Evolutionary conservation across 37 sponge, comb jelly and placozoan genomes (phyloP), one percentile per base, ranked within the genome.

Genomic region (Bolinopsis microptera): DNA sequence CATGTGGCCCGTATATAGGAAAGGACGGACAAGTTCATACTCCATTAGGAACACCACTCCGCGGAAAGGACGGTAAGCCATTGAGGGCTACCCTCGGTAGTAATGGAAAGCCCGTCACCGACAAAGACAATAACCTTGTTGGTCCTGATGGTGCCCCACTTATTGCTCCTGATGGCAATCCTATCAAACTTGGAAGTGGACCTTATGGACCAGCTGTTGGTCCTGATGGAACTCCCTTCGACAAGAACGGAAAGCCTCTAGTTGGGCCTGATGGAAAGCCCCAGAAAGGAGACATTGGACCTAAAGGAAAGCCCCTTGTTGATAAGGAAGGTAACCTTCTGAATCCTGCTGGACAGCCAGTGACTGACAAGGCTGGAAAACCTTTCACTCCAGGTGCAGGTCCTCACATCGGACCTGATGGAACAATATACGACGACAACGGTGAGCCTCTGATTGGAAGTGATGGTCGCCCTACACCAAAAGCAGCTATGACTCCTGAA

Each of bases 191-290:
- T 28, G 90, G 90, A 28, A 86, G 90, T 86, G 90, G 90, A 38
- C 90, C 90, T 41, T 86, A 86, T 27, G 90, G 90, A 86, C 90
- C 90, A 24, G 41, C 90, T 26, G 90, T 86, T 40, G 90, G 90
- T 18, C 90, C 90, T 86, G 90, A 86, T 86, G 90, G 90, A 38
- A 86, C 90, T 18, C 90, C 90, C 5, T 86, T 39, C 36, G 90
- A 86, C 26, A 86, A 86, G 90, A 86, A 86, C 36, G 90, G 90
- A 23, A 86, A 86, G 9, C 90, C 90, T 33, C 30, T 86, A 5
- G 90, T 86, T 1, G 90, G 90, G 3, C 90, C 90, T 86, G 61
- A 40, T 41, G 90, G 90, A 24, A 86, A 86, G 26, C 90, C 90
- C 8, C 90, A 86, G 90, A 86, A 86, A 27, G 90, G 90, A 86